These are phyloP conservation scores for Heliconius charithonia DNA, from an alignment of 2,888 invertebrate genomes.

Conservation along the genomic window DNA sequence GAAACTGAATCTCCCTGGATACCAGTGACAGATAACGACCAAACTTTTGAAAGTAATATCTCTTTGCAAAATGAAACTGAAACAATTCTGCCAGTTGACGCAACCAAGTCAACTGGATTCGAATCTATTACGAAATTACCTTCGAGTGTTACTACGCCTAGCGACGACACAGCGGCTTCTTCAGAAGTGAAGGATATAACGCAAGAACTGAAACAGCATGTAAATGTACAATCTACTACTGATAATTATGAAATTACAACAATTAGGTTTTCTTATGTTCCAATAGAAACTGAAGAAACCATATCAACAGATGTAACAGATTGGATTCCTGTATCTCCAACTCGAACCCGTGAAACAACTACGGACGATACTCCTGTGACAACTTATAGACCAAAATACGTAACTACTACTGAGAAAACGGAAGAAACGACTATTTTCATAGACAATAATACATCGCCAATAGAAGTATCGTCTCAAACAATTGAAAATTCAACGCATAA, in stretches of 20 bases:
- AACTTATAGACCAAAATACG: slow-evolving; percentile 74
- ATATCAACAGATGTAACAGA: slow-evolving; percentile 56
- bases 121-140: slow-evolving; percentile 81
- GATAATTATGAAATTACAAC: slow-evolving; percentile 76
- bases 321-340: slow-evolving; percentile 68
- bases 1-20: slow-evolving; percentile 61
- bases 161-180: slow-evolving; percentile 64
- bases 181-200: slow-evolving; percentile 61
- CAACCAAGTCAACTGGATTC: slow-evolving; percentile 71
- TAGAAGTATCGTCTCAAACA: slow-evolving; percentile 69
- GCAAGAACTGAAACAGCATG: slow-evolving; percentile 51
- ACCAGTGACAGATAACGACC: slow-evolving; percentile 56
- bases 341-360: slow-evolving; percentile 63
- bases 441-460: slow-evolving; percentile 60
- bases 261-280: slow-evolving; percentile 75
- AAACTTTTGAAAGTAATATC: slow-evolving; percentile 54
- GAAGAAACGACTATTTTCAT: slow-evolving; percentile 63
- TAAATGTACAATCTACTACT: slow-evolving; percentile 50
- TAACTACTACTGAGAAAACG: slow-evolving; percentile 60
- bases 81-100: slow-evolving; percentile 66
- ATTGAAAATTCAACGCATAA: slow-evolving; percentile 56
- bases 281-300: slow-evolving; percentile 60
- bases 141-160: slow-evolving; percentile 73
- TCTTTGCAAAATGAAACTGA: slow-evolving; percentile 56
- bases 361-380: slow-evolving; percentile 65